A percentile compares a stretch with the other conserved stretches of the same genome.
Evolutionary conservation across 2,113 vertebrate species (phyloP).

Genomic region (Urocitellus parryii): DNA sequence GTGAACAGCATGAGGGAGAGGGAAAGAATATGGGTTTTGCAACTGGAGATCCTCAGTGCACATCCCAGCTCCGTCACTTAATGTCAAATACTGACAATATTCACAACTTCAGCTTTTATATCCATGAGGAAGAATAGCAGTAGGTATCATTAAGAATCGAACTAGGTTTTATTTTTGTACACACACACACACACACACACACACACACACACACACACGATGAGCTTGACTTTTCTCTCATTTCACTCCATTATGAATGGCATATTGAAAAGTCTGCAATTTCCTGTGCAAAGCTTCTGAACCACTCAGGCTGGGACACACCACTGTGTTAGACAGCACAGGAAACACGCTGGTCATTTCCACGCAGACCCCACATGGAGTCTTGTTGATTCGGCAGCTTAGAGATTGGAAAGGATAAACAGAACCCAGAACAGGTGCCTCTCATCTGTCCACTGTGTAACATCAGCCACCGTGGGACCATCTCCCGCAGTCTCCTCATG

Average conservation of each 20-base stretch:
- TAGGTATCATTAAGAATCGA: not conserved
- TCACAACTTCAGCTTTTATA: not conserved
- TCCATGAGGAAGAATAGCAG: not conserved
- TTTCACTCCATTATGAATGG: not conserved
- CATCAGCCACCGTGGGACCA: rapidly evolving
- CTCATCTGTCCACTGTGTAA: not conserved
- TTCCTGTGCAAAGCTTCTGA: not conserved
- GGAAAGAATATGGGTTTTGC: not conserved
- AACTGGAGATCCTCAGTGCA: not conserved
- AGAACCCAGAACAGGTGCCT: not conserved
- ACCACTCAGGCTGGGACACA: not conserved
- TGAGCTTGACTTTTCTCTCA: not conserved
- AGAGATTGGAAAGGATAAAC: not conserved
- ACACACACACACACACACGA: not conserved
- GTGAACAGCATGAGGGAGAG: not conserved
- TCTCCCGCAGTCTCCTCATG: not conserved
- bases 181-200: not conserved
- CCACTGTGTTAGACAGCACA: not conserved
- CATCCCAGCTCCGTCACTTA: not conserved
- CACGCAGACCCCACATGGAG: not conserved
- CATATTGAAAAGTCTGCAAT: not conserved
- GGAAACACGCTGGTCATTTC: not conserved
- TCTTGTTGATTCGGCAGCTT: not conserved
- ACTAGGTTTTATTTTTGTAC: not conserved
- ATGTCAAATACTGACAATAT: not conserved